These are phyloP conservation scores for Cordilura impudica DNA, from an alignment of 2,888 invertebrate genomes.

Conservation along the genomic window DNA sequence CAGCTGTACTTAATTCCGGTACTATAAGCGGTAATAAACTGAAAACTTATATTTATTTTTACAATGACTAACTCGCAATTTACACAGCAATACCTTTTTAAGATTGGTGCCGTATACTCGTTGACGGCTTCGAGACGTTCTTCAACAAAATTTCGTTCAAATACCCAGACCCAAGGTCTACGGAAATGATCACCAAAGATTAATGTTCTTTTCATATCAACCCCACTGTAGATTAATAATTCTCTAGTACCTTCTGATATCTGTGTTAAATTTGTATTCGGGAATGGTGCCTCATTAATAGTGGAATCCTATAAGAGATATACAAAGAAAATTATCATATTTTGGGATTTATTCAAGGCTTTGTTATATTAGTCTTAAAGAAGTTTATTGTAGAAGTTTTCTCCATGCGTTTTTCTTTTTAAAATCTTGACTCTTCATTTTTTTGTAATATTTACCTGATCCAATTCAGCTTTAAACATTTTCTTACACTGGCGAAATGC, in stretches of 20 bases:
- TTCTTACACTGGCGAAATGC: slow-evolving; percentile 73
- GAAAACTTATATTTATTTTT: slow-evolving; percentile 5
- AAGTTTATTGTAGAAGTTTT: too few species aligned
- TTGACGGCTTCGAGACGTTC: slow-evolving; percentile 67
- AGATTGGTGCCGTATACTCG: slow-evolving; percentile 68
- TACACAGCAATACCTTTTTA: slow-evolving; percentile 73
- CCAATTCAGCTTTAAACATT: slow-evolving; percentile 71
- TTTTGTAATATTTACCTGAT: slow-evolving; percentile 67
- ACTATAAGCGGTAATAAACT: slow-evolving; percentile 71
- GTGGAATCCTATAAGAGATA: slow-evolving; percentile 68
- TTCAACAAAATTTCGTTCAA: slow-evolving; percentile 69
- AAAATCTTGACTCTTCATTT: neutral
- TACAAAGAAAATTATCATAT: neutral
- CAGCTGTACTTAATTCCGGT: slow-evolving; percentile 66
- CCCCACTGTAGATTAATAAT: slow-evolving; percentile 69
- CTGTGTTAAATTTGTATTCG: slow-evolving; percentile 66
- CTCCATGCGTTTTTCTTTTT: too few species aligned
- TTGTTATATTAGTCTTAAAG: too few species aligned
- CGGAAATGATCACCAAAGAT: slow-evolving; percentile 73
- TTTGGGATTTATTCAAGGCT: too few species aligned
- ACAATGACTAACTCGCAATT: neutral
- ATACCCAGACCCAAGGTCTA: slow-evolving; percentile 71
- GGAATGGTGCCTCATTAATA: slow-evolving; percentile 66
- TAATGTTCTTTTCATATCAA: slow-evolving; percentile 70
- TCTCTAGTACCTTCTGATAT: slow-evolving; percentile 68